Base-by-base conservation (phyloP, 2,113 vertebrate genomes). In the Psittacula cyanocephala region DNA sequence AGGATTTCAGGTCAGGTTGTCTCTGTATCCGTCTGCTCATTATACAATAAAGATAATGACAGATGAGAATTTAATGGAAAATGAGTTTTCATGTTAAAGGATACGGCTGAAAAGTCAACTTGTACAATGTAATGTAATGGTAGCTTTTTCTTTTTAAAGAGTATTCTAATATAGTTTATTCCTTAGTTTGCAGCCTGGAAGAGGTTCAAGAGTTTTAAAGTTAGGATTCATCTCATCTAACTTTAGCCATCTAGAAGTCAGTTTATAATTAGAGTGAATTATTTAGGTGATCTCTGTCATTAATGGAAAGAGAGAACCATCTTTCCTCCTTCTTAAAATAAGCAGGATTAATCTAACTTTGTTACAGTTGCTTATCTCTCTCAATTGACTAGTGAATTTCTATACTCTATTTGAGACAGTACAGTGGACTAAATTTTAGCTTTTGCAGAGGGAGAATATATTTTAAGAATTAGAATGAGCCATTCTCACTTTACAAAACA, bases 261-360 rank as follows among this genome's bases (percentile, higher is more conserved):
- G 59, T 67, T 95, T 67, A 76, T 90, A 70, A 86, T 77, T 35
- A 23, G 37, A 86, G 25, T 88, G 46, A 94, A 94, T 77, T 92
- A 90, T 93, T 86, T 86, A 93, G 37, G 29, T 11, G 3, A 3
- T 85, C 4, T 59, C 41, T 69, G 8, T 77, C 13, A 2, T 63
- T 83, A 90, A 57, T 10, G 11, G 47, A 81, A 83, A 52, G 41
- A 72, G 16, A 86, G 37, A 77, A 43, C n/a, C 29, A 70, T 74
- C 17, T 89, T 74, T 67, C 25, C 15, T 65, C 9, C 11, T 63
- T 92, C 37, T 53, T 63, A 93, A 88, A 93, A 81, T 75, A 94
- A 86, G 64, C 27, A 74, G 28, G 60, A 90, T 74, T 90, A 82
- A 74, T 90, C 53, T 83, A 70, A 81, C 24, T 70, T 92, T 84